Evolutionary conservation across 2,113 vertebrate genomes (phyloP).

Genomic region (Daubentonia madagascariensis): DNA sequence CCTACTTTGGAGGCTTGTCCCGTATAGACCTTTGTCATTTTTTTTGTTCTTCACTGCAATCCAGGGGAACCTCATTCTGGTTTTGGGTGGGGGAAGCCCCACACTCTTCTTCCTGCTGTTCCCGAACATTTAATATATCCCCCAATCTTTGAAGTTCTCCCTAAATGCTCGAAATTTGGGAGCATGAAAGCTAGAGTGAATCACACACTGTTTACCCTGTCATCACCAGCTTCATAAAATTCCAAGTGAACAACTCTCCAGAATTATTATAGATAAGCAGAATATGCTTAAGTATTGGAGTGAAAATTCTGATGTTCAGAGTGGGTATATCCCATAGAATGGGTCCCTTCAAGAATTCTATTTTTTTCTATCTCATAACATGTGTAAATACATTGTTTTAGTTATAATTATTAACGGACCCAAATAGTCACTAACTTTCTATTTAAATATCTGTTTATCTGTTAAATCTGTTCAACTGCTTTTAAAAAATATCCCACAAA

Average conservation of each 20-base stretch:
- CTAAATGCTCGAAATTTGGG: conserved; percentile 4
- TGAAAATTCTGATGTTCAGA: neutral
- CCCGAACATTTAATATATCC: neutral
- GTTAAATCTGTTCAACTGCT: neutral
- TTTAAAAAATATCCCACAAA: neutral
- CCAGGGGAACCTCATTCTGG: neutral
- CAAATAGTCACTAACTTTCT: neutral
- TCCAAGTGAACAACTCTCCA: neutral
- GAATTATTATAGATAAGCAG: neutral
- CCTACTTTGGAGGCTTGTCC: neutral
- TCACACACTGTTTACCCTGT: neutral
- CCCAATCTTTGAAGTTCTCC: neutral
- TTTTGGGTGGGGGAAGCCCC: neutral
- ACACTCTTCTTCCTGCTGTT: neutral
- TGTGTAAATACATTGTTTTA: neutral
- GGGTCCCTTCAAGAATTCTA: neutral
- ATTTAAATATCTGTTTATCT: neutral
- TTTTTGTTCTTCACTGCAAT: neutral
- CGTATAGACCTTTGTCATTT: neutral
- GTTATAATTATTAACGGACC: neutral
- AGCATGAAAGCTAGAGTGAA: neutral
- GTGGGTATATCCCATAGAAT: neutral
- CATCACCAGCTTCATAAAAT: neutral
- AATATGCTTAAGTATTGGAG: neutral
- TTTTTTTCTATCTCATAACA: neutral